Percentiles rank a stretch among this genome's conserved stretches.
phyloP scores from a whole-genome alignment of 2,797 vertebrate genomes.

The Sebastes matsubarae region DNA sequence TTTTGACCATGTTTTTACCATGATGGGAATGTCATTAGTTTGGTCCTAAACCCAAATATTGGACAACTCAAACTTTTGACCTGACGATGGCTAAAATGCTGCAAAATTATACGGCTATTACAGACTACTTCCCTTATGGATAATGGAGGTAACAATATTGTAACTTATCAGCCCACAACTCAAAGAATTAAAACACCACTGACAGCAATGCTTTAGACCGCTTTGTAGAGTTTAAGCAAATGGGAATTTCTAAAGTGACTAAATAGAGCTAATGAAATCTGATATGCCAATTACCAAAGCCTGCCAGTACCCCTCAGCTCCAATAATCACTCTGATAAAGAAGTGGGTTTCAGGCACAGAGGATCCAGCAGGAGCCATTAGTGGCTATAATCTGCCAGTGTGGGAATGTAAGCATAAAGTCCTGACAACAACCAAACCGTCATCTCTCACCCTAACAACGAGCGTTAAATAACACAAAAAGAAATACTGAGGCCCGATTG shows the following conservation, averaged over 20 bases:
- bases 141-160: background rate
- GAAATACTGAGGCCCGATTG: background rate
- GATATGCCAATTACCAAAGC: constrained; percentile 13
- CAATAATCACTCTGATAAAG: constrained; percentile 42
- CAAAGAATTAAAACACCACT: background rate
- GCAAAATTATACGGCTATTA: background rate
- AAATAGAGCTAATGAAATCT: constrained; percentile 24
- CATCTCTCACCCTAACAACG: background rate
- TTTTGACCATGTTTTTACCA: too few relatives aligned
- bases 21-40: too few relatives aligned
- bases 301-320: constrained; percentile 20
- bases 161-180: background rate
- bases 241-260: constrained; percentile 2
- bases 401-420: constrained; percentile 32
- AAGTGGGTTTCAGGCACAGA: constrained; percentile 16
- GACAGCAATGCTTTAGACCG: background rate
- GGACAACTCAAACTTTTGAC: too few relatives aligned
- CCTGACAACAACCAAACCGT: background rate
- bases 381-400: constrained; percentile 28
- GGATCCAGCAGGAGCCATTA: constrained; percentile 38
- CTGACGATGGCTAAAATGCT: background rate
- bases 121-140: background rate
- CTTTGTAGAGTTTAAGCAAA: background rate
- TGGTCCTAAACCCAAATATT: too few relatives aligned
- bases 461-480: background rate